Base-by-base conservation (phyloP, 2,888 invertebrate species). In the Trichacis sp. region DNA sequence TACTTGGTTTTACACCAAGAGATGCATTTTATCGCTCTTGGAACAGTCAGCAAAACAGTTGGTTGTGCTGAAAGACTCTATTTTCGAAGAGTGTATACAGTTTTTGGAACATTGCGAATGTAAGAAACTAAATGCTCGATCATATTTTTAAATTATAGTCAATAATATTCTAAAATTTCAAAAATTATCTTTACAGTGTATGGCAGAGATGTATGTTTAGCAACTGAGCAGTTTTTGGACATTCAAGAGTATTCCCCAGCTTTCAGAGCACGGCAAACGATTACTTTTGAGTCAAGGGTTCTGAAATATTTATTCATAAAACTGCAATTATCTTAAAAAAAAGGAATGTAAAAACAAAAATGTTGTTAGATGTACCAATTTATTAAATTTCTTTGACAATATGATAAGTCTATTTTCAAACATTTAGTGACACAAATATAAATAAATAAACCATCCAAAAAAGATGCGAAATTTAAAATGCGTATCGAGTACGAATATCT, bases 1-100 rank as follows among this genome's bases (percentile, higher is more conserved):
- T 80, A 99, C 99, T 1, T 99, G 99, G 99, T 93, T 95, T 82
- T 98, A 98, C 82, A 95, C 97, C 1, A 98, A 98, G 83, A 88
- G 98, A 63, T 98, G 97, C 81, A 95, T 98, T 81, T 86, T 98
- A 58, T 95, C 95, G n/a, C 89, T 96, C 74, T 88, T 96, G 59
- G 96, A 97, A 86, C 95, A 95, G 84, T 87, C 96, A 73, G 90
- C 95, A 0, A 96, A 96, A 78, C 96, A 97, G 81, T 90, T 95
- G 86, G 93, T 97, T 58, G 92, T 94, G 47, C 89, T 96, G 50
- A 90, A 93, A 79, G 97, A 97, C 85, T 88, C 92, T 18, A 93
- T 96, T 20, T 88, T 96, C 62, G 91, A 93, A 73, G 97, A 97
- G 78, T 95, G 96, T 77, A 87, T 96, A 62, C 90, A 90, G 72